phyloP scores from a whole-genome alignment of 2,888 invertebrate genomes.

The Fabriciana adippe region DNA sequence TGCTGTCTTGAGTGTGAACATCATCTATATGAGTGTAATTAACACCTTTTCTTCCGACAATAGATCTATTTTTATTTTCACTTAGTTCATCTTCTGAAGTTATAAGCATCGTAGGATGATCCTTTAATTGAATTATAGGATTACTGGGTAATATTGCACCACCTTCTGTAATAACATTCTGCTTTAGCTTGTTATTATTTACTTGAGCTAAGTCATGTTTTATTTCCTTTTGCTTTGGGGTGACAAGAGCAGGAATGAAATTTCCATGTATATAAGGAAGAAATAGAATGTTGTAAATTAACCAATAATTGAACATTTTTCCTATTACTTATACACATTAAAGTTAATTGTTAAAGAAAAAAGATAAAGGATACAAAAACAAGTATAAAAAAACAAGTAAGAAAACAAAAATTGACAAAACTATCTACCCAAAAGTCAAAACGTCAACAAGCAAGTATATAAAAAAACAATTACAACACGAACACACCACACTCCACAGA shows the following conservation, averaged over 20 bases:
- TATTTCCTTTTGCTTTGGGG: constrained; percentile 28
- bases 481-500: too few species aligned
- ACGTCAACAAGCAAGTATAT: too few species aligned
- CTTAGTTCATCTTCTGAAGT: constrained; percentile 53
- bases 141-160: constrained; percentile 52
- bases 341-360: constrained; percentile 26
- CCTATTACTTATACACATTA: constrained; percentile 33
- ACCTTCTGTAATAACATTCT: constrained; percentile 58
- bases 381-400: constrained; percentile 13
- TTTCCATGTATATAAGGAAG: constrained; percentile 45
- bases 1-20: constrained; percentile 34
- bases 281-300: constrained; percentile 49
- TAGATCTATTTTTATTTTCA: constrained; percentile 51
- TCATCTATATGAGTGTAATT: constrained; percentile 36
- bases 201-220: constrained; percentile 31
- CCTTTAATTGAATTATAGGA: constrained; percentile 50
- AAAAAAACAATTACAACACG: too few species aligned
- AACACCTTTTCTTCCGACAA: constrained; percentile 46
- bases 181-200: constrained; percentile 45
- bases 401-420: neutral
- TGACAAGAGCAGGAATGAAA: constrained; percentile 40
- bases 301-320: constrained; percentile 49
- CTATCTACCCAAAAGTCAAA: too few species aligned
- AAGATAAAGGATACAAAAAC: neutral
- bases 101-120: constrained; percentile 49